A percentile compares a stretch with the other conserved stretches of the same genome.
Conservation (phyloP, 2,888 invertebrate species). For the Synanthedon vespiformis region DNA sequence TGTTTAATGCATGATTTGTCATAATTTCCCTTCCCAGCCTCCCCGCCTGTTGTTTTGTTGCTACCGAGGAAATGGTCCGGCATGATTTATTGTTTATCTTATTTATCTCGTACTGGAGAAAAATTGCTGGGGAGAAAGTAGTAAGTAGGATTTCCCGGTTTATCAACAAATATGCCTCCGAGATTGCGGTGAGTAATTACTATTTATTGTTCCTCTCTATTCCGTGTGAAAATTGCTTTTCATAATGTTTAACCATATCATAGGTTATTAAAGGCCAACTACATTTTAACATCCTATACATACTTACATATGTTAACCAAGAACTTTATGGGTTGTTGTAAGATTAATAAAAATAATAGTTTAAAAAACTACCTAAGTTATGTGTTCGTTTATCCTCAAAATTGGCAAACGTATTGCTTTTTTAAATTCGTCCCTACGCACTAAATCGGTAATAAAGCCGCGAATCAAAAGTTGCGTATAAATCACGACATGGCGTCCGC, state of each 20-base stretch:
- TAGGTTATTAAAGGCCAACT: not conserved
- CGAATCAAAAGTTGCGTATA: slow-evolving; percentile 65
- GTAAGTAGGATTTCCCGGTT: slow-evolving; percentile 40
- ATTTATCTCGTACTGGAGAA: slow-evolving; percentile 58
- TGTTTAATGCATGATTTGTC: slow-evolving; percentile 72
- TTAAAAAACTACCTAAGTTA: no score
- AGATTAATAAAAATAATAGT: not conserved
- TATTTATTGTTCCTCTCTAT: slow-evolving; percentile 16
- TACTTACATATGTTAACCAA: no score
- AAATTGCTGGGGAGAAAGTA: slow-evolving; percentile 46
- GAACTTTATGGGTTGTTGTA: not conserved
- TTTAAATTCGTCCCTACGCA: slow-evolving; percentile 31
- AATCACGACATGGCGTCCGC: slow-evolving; percentile 66
- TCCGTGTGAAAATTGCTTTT: no score
- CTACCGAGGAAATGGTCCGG: slow-evolving; percentile 56
- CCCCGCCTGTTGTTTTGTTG: slow-evolving; percentile 62
- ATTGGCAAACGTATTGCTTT: slow-evolving; percentile 2
- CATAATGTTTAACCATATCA: no score
- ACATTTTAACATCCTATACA: no score
- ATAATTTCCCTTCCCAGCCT: slow-evolving; percentile 59
- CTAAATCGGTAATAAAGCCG: slow-evolving; percentile 54
- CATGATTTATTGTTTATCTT: slow-evolving; percentile 64
- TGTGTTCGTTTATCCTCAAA: no score
- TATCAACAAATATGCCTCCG: slow-evolving; percentile 46
- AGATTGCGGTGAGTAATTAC: slow-evolving; percentile 36